A percentile compares a stretch with the other conserved stretches of the same genome.
These are phyloP conservation scores for Uria lomvia DNA, from an alignment of 2,113 vertebrate genomes.

Conservation along the genomic window DNA sequence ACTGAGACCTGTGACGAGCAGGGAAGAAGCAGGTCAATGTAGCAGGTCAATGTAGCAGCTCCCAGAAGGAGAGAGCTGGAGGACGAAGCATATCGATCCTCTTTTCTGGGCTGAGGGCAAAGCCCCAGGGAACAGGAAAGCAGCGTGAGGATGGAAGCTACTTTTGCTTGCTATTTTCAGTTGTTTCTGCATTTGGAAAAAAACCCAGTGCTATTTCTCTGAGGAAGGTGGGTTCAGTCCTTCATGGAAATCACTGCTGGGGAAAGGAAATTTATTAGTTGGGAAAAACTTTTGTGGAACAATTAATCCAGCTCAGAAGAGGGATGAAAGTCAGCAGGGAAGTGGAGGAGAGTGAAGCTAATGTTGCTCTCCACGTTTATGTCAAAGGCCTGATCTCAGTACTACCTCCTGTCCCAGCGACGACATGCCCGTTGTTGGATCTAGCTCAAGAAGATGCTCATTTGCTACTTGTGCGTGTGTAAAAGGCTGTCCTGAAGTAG, in stretches of 20 bases:
- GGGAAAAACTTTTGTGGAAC: not conserved
- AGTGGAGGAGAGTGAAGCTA: not conserved
- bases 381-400: not conserved
- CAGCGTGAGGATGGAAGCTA: not conserved
- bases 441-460: not conserved
- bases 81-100: not conserved
- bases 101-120: not conserved
- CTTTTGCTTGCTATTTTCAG: not conserved
- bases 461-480: not conserved
- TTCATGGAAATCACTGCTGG: not conserved
- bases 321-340: not conserved
- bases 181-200: not conserved
- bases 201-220: fast-evolving
- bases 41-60: not conserved
- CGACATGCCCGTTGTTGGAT: not conserved
- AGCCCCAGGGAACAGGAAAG: not conserved
- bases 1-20: not conserved
- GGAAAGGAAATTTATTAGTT: not conserved
- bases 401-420: not conserved
- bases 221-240: not conserved
- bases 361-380: not conserved
- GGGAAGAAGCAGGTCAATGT: not conserved
- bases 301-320: not conserved
- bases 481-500: conserved; percentile 20
- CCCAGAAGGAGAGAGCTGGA: not conserved